Percentiles rank a stretch among this genome's conserved stretches.
These are phyloP conservation scores for Poeciliopsis infans DNA, from an alignment of 2,797 vertebrate species.

Conservation along the genomic window DNA sequence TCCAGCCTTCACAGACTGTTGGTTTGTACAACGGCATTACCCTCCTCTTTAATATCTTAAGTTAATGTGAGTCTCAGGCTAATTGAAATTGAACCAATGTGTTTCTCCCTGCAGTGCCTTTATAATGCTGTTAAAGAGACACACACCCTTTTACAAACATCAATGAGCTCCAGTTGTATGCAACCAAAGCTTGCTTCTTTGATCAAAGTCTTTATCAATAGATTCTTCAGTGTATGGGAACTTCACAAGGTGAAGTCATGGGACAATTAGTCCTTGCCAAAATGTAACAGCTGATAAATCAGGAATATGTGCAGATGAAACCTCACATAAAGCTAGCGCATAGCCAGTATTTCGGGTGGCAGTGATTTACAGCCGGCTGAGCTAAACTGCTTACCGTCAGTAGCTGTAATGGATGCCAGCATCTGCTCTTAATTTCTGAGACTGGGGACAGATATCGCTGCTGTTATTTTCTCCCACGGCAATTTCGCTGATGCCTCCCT, in stretches of 20 bases:
- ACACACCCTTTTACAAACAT: slow-evolving; percentile 48
- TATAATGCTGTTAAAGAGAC: slow-evolving; percentile 67
- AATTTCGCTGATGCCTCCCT: slow-evolving; percentile 72
- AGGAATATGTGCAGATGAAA: slow-evolving; percentile 73
- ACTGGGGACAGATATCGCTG: slow-evolving; percentile 72
- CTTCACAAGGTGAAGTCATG: slow-evolving; percentile 55
- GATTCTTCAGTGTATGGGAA: slow-evolving; percentile 48
- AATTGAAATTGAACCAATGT: slow-evolving; percentile 82
- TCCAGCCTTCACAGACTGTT: slow-evolving; percentile 73
- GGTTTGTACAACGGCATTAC: slow-evolving; percentile 73
- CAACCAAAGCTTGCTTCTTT: slow-evolving; percentile 43
- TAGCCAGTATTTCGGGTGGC: slow-evolving; percentile 62
- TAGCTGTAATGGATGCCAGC: slow-evolving; percentile 77
- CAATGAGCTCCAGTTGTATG: slow-evolving; percentile 47
- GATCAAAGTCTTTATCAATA: slow-evolving; percentile 52
- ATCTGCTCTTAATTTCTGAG: slow-evolving; percentile 76
- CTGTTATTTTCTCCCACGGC: slow-evolving; percentile 75
- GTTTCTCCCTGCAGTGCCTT: slow-evolving; percentile 70
- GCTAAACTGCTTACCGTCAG: slow-evolving; percentile 79
- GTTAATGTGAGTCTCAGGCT: slow-evolving; percentile 77
- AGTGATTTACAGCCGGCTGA: slow-evolving; percentile 76
- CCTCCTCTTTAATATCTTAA: slow-evolving; percentile 77
- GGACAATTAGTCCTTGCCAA: slow-evolving; percentile 54
- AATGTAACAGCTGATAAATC: slow-evolving; percentile 73
- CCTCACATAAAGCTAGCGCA: slow-evolving; percentile 71